These are phyloP conservation scores for Drosophila lacertosa DNA, from an alignment of 1,140 invertebrate genomes.

Conservation along the genomic window DNA sequence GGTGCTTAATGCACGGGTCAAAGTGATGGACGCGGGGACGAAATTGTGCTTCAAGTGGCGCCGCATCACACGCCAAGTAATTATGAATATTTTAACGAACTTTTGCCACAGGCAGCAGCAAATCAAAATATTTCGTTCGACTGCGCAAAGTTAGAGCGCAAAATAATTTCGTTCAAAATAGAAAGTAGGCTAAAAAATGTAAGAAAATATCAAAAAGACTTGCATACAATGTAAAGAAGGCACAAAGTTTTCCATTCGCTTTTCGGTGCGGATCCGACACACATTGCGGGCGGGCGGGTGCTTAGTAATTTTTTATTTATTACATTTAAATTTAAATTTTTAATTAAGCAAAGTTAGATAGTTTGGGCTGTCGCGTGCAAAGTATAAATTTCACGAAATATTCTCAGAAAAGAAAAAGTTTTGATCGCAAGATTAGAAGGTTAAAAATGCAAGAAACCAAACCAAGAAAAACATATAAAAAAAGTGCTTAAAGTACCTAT, in stretches of 20 bases:
- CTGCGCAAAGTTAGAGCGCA: conserved; percentile 65
- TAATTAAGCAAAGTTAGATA: conserved; percentile 65
- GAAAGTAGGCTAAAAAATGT: conserved; percentile 42
- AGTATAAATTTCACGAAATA: conserved; percentile 20
- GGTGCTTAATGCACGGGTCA: not conserved
- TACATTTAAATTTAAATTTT: conserved; percentile 65
- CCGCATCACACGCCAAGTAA: conserved; percentile 81
- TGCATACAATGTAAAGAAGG: conserved; percentile 51
- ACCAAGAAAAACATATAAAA: too few relatives aligned
- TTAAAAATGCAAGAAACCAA: conserved; percentile 11
- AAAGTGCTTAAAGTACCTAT: too few relatives aligned
- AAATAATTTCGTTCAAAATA: conserved; percentile 66
- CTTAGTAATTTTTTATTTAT: conserved; percentile 66
- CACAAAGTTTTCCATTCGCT: conserved; percentile 20
- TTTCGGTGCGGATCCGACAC: not conserved
- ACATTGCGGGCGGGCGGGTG: not conserved
- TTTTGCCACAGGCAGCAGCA: conserved; percentile 80
- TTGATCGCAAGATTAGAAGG: conserved; percentile 17
- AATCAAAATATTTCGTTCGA: conserved; percentile 81
- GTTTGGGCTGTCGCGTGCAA: conserved; percentile 21
- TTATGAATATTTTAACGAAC: conserved; percentile 83
- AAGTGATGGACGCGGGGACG: not conserved
- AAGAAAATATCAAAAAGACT: conserved; percentile 42
- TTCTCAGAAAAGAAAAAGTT: conserved; percentile 38
- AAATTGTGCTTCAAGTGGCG: conserved; percentile 54